Evolutionary conservation across 2,888 invertebrate species (phyloP), one percentile per base, ranked within the genome.

Genomic region (Hirtodrosophila cameraria): DNA sequence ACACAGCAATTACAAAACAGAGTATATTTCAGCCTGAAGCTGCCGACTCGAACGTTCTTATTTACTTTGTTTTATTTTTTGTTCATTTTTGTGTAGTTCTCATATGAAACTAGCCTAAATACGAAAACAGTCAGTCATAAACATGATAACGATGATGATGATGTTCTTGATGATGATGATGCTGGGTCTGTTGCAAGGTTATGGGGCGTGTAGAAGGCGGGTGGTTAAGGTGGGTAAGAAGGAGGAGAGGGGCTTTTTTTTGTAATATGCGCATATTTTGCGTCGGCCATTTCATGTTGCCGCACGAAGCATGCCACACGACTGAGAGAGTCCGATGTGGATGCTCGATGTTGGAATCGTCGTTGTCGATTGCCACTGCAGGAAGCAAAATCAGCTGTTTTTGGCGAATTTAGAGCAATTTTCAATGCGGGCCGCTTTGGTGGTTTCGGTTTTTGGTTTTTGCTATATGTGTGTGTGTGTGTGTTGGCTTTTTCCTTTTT

Each of bases 341-440:
- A 74, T 72, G 75, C 63, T 64, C 64, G 48, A 65, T 60, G 67
- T 33, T 45, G 62, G 54, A 50, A 62, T 77, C 39, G 61, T 57
- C 52, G 72, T 42, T 74, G 75, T 72, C 74, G 79, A 78, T 81
- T 83, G 76, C 67, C 60, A 53, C 52, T 63, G 74, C 79, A 86
- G 85, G 87, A 86, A 83, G 74, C 71, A 61, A 83, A 85, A 86
- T 86, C 83, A 83, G 83, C 83, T 83, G 83, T 87, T 83, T 83
- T 80, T 83, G 80, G 85, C 87, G 76, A 83, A 83, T 83, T 71
- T 83, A 83, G 83, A 83, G 83, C 83, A 87, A 85, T 87, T 83
- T 83, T 76, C 86, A 83, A 86, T 80, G 86, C 76, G 75, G 76
- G 71, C 62, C 61, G 62, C 68, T 75, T 77, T 71, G 61, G 57